Evolutionary conservation across 2,797 vertebrate genomes (phyloP).

Genomic region (Furcifer pardalis): DNA sequence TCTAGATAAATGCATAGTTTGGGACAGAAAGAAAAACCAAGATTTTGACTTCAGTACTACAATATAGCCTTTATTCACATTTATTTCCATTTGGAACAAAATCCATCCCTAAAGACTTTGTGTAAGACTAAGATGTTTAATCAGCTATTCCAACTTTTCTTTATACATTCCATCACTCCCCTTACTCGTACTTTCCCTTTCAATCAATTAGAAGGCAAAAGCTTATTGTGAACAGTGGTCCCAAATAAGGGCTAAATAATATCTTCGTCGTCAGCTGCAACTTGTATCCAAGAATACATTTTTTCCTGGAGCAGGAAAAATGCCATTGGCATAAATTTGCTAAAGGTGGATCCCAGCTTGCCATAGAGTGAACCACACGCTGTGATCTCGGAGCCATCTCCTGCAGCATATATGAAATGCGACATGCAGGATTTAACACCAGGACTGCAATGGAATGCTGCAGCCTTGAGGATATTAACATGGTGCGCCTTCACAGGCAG

Average conservation of each 20-base stretch:
- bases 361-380: too few species aligned
- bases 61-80: not conserved
- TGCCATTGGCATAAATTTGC: too few species aligned
- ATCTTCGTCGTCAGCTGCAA: too few species aligned
- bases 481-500: too few species aligned
- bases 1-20: slow-evolving; percentile 26
- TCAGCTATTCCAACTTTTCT: not conserved
- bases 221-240: not conserved
- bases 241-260: not conserved
- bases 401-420: too few species aligned
- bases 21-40: slow-evolving; percentile 8
- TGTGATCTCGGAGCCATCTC: too few species aligned
- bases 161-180: not conserved
- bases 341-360: too few species aligned
- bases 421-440: too few species aligned
- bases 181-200: not conserved
- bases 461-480: too few species aligned
- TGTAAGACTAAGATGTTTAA: slow-evolving; percentile 2
- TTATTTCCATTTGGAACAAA: not conserved
- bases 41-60: not conserved
- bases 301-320: too few species aligned
- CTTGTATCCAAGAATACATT: too few species aligned
- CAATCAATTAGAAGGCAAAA: not conserved
- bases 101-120: not conserved
- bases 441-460: too few species aligned